phyloP scores from a whole-genome alignment of 2,113 vertebrate species.

The Brienomyrus brachyistius region DNA sequence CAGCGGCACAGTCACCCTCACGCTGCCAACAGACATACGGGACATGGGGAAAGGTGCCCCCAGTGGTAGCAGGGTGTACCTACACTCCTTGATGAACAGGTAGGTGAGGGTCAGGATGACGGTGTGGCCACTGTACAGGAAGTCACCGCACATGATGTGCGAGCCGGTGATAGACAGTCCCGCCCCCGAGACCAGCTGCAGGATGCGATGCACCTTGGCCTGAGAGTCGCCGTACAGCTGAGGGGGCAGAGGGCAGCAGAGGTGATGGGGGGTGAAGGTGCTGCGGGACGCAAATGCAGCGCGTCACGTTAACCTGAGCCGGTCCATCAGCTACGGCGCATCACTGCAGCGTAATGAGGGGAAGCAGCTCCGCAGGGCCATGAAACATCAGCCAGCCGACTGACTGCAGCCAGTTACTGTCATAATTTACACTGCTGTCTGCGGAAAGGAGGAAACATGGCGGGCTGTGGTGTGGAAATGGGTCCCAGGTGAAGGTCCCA shows the following conservation, averaged over 20 bases:
- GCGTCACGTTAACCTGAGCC: background rate
- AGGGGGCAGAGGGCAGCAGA: background rate
- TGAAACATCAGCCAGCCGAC: background rate
- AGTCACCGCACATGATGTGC: slow-evolving; percentile 77
- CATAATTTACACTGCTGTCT: background rate
- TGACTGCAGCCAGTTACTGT: background rate
- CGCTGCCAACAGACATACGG: background rate
- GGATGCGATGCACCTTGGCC: slow-evolving; percentile 30
- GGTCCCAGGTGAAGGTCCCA: background rate
- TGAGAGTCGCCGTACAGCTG: slow-evolving; percentile 29
- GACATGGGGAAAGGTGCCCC: background rate
- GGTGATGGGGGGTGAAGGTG: background rate
- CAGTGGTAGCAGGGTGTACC: slow-evolving; percentile 39
- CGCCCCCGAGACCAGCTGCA: slow-evolving; percentile 28
- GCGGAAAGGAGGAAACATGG: background rate
- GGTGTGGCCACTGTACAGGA: slow-evolving; percentile 79
- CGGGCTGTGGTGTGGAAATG: background rate
- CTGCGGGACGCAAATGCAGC: background rate
- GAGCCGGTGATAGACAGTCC: slow-evolving; percentile 74
- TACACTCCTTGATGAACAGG: slow-evolving; percentile 82
- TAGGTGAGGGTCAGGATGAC: slow-evolving; percentile 74
- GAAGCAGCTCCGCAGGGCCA: background rate
- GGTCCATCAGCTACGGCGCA: background rate
- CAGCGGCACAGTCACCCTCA: background rate
- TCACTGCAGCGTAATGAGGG: background rate